Evolutionary conservation across 2,113 vertebrate species (phyloP), one percentile per base, ranked within the genome.

Genomic region (Phodopus roborovskii): DNA sequence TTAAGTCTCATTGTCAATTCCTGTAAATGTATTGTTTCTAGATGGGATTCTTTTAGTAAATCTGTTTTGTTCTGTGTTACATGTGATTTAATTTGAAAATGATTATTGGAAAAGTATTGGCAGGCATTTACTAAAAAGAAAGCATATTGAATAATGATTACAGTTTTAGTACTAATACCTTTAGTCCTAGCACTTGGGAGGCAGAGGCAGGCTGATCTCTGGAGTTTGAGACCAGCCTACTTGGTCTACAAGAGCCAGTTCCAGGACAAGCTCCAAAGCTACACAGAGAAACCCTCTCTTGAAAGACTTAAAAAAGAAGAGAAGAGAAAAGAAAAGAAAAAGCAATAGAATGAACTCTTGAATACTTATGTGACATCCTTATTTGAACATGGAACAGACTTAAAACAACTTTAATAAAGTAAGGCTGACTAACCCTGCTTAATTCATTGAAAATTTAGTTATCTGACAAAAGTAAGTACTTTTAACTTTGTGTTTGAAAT

Each of bases 401-500:
- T 33, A 58, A n/a, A 96, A 91, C 78, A 13, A 42, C 64, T 87
- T 75, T 53, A 45, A 45, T 45, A 45, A 45, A 45, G 45, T 45
- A 45, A 45, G 45, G 3, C 45, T 45, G 45, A 45, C 45, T 45
- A 45, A 45, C 6, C 45, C 45, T 45, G 45, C 45, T 45, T 45
- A 45, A 45, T 45, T 45, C 45, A 45, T 45, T 45, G 45, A 45
- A 45, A 45, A 45, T 6, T 45, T 45, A 45, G 45, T 45, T 45
- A 45, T 45, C 45, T 45, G 45, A 45, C 45, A 45, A 45, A 45
- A 45, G 6, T 45, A 45, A 45, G 45, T 45, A 45, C 45, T 92
- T 94, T 50, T 19, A 91, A 58, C 22, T 79, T 96, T 93, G 50
- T 83, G 71, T 91, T 91, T 96, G 71, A 85, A 88, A 79, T 94